These are phyloP conservation scores for Microcebus lehilahytsara DNA, from an alignment of 2,113 vertebrate genomes.

Conservation along the genomic window DNA sequence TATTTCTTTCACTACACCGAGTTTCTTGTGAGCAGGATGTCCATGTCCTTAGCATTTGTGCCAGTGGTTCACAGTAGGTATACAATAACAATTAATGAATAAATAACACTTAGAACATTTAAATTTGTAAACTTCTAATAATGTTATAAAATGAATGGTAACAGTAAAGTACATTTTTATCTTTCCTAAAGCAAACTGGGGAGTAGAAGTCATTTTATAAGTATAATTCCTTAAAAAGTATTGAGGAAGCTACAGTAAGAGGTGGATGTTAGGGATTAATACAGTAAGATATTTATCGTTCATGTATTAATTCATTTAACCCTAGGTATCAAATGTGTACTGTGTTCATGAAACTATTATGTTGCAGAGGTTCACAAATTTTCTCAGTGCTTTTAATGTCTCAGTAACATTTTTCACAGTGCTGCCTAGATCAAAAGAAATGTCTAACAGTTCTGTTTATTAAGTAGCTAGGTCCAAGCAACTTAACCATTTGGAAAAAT, in stretches of 20 bases:
- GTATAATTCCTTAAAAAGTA: background rate
- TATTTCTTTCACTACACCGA: background rate
- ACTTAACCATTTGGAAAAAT: background rate
- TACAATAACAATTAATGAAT: background rate
- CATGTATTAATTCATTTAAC: background rate
- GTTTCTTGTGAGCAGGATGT: background rate
- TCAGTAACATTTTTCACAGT: conserved; percentile 11
- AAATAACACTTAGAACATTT: background rate
- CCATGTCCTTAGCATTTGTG: background rate
- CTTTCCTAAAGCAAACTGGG: conserved; percentile 9
- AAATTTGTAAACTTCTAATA: background rate
- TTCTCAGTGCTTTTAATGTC: background rate
- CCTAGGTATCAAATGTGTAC: background rate
- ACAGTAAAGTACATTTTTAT: background rate
- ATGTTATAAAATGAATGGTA: background rate
- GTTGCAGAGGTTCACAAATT: background rate
- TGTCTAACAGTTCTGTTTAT: background rate
- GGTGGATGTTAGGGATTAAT: background rate
- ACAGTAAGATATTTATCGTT: background rate
- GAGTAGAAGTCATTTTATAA: background rate
- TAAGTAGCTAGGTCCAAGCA: background rate
- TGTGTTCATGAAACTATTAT: background rate
- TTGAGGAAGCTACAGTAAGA: background rate
- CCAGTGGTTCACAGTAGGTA: background rate
- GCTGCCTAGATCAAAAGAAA: background rate